A percentile compares a stretch with the other conserved stretches of the same genome.
Conservation (phyloP, 2,888 invertebrate genomes). For the Leucoptera coffeella region DNA sequence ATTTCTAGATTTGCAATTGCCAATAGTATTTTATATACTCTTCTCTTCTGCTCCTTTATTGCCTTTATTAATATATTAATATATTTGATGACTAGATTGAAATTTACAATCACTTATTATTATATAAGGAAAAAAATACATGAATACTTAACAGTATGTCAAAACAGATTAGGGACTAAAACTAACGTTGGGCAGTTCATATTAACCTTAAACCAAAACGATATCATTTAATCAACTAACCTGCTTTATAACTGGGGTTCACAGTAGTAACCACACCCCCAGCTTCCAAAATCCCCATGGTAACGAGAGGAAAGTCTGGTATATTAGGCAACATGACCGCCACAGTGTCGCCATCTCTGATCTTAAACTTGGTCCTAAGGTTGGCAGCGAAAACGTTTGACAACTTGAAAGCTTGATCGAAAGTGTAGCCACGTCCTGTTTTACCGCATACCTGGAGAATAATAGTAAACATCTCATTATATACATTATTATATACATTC, state of each 20-base stretch:
- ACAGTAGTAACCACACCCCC: slow-evolving; percentile 65
- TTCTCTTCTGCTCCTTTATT: too few species aligned
- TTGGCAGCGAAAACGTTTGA: slow-evolving; percentile 62
- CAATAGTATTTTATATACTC: too few species aligned
- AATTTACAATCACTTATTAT: too few species aligned
- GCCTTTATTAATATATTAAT: too few species aligned
- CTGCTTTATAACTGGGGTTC: slow-evolving; percentile 67
- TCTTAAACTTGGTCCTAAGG: slow-evolving; percentile 59
- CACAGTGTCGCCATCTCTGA: slow-evolving; percentile 60
- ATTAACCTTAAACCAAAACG: too few species aligned
- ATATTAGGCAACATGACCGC: slow-evolving; percentile 69
- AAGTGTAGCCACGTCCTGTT: slow-evolving; percentile 68
- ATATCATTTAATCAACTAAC: slow-evolving; percentile 30
- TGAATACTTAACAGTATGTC: not conserved
- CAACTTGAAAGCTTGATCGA: slow-evolving; percentile 57
- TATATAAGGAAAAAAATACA: too few species aligned
- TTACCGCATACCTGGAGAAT: slow-evolving; percentile 65
- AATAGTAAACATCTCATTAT: too few species aligned
- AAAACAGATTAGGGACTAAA: not conserved
- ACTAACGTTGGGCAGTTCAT: too few species aligned
- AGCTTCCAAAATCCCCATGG: slow-evolving; percentile 62
- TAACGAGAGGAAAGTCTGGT: slow-evolving; percentile 65
- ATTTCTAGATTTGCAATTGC: too few species aligned
- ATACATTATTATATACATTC: too few species aligned
- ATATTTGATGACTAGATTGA: too few species aligned